Conservation (phyloP, 2,113 vertebrate genomes). For the Piaya cayana region DNA sequence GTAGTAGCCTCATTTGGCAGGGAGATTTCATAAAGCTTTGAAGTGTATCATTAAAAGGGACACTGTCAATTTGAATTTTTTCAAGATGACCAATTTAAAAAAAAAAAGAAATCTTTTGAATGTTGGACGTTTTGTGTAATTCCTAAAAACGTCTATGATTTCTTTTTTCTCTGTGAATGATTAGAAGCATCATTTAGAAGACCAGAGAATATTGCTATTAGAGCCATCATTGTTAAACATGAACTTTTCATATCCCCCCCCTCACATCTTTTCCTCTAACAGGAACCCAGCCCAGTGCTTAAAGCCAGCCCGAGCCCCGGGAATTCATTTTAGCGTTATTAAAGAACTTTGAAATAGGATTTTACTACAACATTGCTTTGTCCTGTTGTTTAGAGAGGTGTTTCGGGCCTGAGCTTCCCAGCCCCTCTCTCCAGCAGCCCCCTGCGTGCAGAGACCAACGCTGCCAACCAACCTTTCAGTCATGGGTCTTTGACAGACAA, state of each 20-base stretch:
- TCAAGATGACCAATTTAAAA: constrained; percentile 18
- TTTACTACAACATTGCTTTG: neutral
- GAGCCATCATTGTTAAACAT: neutral
- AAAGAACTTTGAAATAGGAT: neutral
- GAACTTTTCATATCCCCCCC: neutral
- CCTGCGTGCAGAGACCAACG: neutral
- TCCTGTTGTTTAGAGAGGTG: neutral
- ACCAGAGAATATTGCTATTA: neutral
- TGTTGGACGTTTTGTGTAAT: neutral
- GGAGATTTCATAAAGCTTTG: constrained; percentile 30
- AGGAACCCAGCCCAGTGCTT: neutral
- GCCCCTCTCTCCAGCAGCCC: neutral
- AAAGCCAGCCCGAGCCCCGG: neutral
- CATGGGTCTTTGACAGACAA: constrained; percentile 9
- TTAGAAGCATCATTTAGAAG: constrained; percentile 4
- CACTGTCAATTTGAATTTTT: constrained; percentile 12
- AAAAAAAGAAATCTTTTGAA: neutral
- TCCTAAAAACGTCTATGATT: neutral
- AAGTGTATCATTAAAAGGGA: constrained; percentile 22
- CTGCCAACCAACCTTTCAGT: constrained; percentile 35
- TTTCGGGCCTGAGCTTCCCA: neutral
- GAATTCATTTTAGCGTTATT: neutral
- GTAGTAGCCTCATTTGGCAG: constrained; percentile 25
- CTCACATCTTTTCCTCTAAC: neutral
- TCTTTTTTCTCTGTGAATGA: neutral